Percentiles rank a stretch among this genome's conserved stretches.
phyloP scores from a whole-genome alignment of 2,888 invertebrate species.

The Eristalis tenax region DNA sequence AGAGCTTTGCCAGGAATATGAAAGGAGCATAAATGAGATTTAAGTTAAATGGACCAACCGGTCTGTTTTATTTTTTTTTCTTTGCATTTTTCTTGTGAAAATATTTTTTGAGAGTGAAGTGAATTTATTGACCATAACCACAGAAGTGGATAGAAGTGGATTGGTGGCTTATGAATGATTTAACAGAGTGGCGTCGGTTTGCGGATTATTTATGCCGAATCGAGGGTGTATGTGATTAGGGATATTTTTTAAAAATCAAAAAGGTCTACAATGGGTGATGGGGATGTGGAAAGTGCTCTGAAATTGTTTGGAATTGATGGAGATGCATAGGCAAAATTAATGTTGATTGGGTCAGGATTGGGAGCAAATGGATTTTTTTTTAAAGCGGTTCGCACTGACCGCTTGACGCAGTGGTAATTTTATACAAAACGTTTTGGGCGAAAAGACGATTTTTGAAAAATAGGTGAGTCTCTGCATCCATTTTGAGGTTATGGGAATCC shows the following conservation, averaged over 20 bases:
- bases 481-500: no score
- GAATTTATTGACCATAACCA: constrained; percentile 70
- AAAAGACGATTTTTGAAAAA: no score
- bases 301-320: background rate
- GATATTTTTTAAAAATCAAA: background rate
- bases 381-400: no score
- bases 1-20: constrained; percentile 39
- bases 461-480: no score
- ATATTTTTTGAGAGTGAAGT: constrained; percentile 43
- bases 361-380: no score
- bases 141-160: constrained; percentile 40
- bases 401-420: no score
- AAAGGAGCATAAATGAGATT: constrained; percentile 60
- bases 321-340: background rate
- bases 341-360: background rate
- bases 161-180: constrained; percentile 56
- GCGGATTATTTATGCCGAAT: constrained; percentile 12
- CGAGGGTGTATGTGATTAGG: background rate
- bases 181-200: background rate
- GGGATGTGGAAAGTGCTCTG: background rate
- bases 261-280: background rate
- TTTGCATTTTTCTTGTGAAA: constrained; percentile 18
- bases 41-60: constrained; percentile 61
- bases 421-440: no score
- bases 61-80: constrained; percentile 21